Percentiles rank a stretch among this genome's conserved stretches.
Evolutionary conservation across 2,888 invertebrate genomes (phyloP).

Genomic region (Chloroclystis v-ata): DNA sequence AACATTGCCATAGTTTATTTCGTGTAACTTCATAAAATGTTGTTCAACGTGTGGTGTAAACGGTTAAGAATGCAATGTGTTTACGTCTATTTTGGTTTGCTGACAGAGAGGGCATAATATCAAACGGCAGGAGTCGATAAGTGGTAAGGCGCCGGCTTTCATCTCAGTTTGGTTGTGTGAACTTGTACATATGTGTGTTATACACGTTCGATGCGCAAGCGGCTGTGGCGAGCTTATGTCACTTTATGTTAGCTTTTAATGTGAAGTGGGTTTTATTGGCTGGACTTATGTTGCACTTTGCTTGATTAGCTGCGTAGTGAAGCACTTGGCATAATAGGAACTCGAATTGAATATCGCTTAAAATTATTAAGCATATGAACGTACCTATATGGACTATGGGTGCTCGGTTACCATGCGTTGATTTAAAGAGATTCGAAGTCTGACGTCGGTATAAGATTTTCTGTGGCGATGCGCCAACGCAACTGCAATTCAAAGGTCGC

Average conservation of each 20-base stretch:
- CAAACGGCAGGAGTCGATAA: constrained; percentile 68
- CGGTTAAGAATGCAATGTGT: constrained; percentile 39
- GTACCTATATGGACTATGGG: no score
- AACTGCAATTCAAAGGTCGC: constrained; percentile 42
- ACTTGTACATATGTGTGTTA: constrained; percentile 42
- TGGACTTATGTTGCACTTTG: not conserved
- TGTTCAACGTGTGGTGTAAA: constrained; percentile 16
- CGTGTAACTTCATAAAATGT: no score
- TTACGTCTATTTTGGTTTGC: constrained; percentile 67
- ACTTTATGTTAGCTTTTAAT: constrained; percentile 2
- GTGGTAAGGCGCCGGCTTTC: constrained; percentile 70
- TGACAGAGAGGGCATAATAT: constrained; percentile 67
- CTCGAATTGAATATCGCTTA: no score
- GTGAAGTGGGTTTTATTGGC: constrained; percentile 3
- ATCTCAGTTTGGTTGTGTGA: constrained; percentile 51
- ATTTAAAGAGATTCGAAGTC: no score
- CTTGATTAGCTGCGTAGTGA: not conserved
- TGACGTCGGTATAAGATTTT: not conserved
- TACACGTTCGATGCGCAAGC: constrained; percentile 46
- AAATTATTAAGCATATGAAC: no score
- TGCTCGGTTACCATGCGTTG: no score
- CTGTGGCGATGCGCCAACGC: constrained; percentile 45
- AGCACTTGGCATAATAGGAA: no score
- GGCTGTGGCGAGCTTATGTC: constrained; percentile 25
- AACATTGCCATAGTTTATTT: not conserved